Percentiles rank a stretch among this genome's conserved stretches.
Conservation (phyloP, 2,797 vertebrate species). For the Lepidocolaptes lacrymiger region DNA sequence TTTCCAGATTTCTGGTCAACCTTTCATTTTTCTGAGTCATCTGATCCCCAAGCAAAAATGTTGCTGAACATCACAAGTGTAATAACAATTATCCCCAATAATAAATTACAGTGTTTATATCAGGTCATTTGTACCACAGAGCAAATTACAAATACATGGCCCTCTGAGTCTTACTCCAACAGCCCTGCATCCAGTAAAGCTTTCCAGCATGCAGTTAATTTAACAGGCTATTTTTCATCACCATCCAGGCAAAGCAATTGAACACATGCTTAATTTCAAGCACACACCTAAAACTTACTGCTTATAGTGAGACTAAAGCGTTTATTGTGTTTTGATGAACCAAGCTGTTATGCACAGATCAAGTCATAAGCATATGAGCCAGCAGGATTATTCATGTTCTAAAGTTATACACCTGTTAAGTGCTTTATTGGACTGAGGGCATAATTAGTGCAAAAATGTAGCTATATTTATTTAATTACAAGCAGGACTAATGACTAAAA, state of each 20-base stretch:
- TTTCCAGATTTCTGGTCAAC: background rate
- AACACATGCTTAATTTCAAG: conserved; percentile 20
- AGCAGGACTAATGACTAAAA: conserved; percentile 41
- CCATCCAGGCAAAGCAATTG: background rate
- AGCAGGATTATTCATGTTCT: conserved; percentile 18
- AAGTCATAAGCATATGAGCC: background rate
- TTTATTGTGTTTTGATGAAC: conserved; percentile 47
- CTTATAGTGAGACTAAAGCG: background rate
- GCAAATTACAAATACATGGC: background rate
- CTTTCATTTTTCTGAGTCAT: background rate
- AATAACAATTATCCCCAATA: background rate
- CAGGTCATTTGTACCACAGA: background rate
- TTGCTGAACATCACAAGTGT: background rate
- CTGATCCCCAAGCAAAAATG: accelerated
- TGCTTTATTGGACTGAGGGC: conserved; percentile 41
- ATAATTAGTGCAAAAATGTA: conserved; percentile 44
- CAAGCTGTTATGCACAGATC: conserved; percentile 9
- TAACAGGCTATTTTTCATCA: conserved; percentile 9
- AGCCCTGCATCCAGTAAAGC: background rate
- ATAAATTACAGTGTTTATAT: background rate
- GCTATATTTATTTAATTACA: conserved; percentile 63
- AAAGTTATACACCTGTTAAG: conserved; percentile 60
- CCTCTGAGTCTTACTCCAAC: background rate
- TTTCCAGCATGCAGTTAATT: background rate
- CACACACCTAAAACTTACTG: conserved; percentile 5